A percentile compares a stretch with the other conserved stretches of the same genome.
phyloP scores from a whole-genome alignment of 2,888 invertebrate genomes.

The Laspeyria flexula region DNA sequence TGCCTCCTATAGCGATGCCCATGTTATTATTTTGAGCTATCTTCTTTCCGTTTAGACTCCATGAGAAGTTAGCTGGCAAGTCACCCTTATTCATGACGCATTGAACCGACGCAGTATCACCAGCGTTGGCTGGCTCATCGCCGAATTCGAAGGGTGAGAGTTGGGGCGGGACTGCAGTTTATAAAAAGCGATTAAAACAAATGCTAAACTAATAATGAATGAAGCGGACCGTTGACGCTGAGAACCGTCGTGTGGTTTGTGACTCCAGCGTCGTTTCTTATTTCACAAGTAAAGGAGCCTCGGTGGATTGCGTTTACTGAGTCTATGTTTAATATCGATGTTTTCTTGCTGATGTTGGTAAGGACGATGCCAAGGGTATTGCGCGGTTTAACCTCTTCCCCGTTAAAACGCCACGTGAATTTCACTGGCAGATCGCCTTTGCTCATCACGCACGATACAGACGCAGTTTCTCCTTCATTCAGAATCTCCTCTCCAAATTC shows the following conservation, averaged over 20 bases:
- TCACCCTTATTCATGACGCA: constrained; percentile 93
- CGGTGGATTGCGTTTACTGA: constrained; percentile 87
- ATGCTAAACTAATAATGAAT: constrained; percentile 47
- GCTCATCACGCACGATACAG: constrained; percentile 90
- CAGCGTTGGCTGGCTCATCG: constrained; percentile 90
- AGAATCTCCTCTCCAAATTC: constrained; percentile 91
- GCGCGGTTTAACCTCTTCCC: constrained; percentile 77
- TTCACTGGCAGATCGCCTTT: constrained; percentile 93
- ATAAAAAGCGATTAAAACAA: constrained; percentile 56
- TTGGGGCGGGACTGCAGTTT: constrained; percentile 88
- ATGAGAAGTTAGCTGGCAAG: constrained; percentile 90
- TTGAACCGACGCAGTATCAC: constrained; percentile 90
- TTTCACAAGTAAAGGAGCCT: constrained; percentile 88
- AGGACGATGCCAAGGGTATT: constrained; percentile 86
- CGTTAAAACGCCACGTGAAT: constrained; percentile 90
- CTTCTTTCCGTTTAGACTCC: constrained; percentile 87
- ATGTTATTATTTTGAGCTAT: constrained; percentile 83
- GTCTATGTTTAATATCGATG: constrained; percentile 88
- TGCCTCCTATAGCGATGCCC: constrained; percentile 87
- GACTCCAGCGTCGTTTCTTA: constrained; percentile 87
- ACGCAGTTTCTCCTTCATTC: constrained; percentile 90
- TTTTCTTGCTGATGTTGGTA: constrained; percentile 87
- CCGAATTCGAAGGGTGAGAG: constrained; percentile 89
- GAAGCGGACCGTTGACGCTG: constrained; percentile 86
- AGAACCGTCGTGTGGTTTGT: constrained; percentile 86